A percentile compares a stretch with the other conserved stretches of the same genome.
These are phyloP conservation scores for Centroberyx gerrardi DNA, from an alignment of 2,797 vertebrate genomes.

Conservation along the genomic window DNA sequence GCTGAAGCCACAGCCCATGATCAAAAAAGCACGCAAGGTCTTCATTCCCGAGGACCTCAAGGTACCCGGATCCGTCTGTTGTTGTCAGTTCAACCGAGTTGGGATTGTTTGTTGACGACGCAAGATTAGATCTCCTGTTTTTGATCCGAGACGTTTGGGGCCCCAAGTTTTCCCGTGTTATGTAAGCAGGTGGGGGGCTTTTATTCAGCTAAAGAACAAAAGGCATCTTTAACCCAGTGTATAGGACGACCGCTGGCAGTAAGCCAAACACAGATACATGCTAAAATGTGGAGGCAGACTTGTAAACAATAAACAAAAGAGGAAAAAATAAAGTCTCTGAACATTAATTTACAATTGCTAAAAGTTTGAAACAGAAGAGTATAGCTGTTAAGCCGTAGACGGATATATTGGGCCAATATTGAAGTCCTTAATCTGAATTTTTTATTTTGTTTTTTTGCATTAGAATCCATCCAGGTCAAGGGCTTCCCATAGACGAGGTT, in stretches of 20 bases:
- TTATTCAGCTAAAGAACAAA: slow-evolving; percentile 6
- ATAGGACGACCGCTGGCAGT: not conserved
- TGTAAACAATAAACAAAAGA: no score
- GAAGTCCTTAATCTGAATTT: no score
- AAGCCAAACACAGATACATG: not conserved
- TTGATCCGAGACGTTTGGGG: not conserved
- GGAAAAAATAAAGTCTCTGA: no score
- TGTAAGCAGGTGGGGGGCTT: slow-evolving; percentile 2
- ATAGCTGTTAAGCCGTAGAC: no score
- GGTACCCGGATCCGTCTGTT: slow-evolving; percentile 87
- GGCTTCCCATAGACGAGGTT: no score
- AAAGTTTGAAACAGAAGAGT: no score
- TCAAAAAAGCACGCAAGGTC: slow-evolving; percentile 98
- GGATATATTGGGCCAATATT: no score
- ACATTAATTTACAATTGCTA: no score
- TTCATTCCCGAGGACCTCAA: slow-evolving; percentile 98
- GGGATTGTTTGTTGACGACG: not conserved
- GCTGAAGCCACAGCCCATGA: slow-evolving; percentile 98
- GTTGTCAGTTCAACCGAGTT: not conserved
- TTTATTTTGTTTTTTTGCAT: no score
- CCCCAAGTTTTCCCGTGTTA: slow-evolving; percentile 4
- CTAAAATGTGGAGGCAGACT: not conserved
- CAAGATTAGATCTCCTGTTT: slow-evolving; percentile 15
- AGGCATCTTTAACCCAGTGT: not conserved
- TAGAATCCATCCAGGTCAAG: no score